Percentiles rank a stretch among this genome's conserved stretches.
Conservation (phyloP, 1,140 invertebrate species). For the Varroa destructor region DNA sequence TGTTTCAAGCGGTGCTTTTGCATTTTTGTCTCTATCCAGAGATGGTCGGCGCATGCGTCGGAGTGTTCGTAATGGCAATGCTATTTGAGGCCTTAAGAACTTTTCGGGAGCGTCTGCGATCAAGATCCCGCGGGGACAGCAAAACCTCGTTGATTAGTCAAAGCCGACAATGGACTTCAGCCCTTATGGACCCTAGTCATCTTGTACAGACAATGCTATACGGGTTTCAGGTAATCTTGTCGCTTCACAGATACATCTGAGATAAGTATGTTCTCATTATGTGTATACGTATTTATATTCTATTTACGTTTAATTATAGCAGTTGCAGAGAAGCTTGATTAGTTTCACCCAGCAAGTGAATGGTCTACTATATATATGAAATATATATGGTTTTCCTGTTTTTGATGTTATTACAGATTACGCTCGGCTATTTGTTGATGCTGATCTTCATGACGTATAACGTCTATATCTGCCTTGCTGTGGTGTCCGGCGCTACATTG, state of each 20-base stretch:
- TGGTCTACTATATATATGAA: not conserved
- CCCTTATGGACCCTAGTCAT: conserved; percentile 43
- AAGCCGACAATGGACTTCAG: conserved; percentile 32
- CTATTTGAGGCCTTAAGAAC: conserved; percentile 83
- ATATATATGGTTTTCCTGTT: not conserved
- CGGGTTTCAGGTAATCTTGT: conserved; percentile 62
- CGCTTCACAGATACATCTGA: not conserved
- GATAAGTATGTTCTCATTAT: conserved; percentile 4
- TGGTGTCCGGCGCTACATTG: conserved; percentile 42
- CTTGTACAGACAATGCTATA: conserved; percentile 75
- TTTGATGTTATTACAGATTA: conserved; percentile 39
- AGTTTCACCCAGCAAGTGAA: not conserved
- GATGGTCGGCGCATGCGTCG: conserved; percentile 66
- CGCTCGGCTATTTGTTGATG: conserved; percentile 45
- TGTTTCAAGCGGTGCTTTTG: conserved; percentile 22
- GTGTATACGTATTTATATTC: not conserved
- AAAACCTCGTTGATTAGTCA: conserved; percentile 32
- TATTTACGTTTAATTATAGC: not conserved
- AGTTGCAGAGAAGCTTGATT: not conserved
- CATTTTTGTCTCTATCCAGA: conserved; percentile 40
- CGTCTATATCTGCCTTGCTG: conserved; percentile 43
- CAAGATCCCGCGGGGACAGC: conserved; percentile 32
- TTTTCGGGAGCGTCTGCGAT: conserved; percentile 46
- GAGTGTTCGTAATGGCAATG: conserved; percentile 66
- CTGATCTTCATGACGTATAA: conserved; percentile 48